These are phyloP conservation scores for Trissolcus japonicus DNA, from an alignment of 2,888 invertebrate genomes.

Conservation along the genomic window DNA sequence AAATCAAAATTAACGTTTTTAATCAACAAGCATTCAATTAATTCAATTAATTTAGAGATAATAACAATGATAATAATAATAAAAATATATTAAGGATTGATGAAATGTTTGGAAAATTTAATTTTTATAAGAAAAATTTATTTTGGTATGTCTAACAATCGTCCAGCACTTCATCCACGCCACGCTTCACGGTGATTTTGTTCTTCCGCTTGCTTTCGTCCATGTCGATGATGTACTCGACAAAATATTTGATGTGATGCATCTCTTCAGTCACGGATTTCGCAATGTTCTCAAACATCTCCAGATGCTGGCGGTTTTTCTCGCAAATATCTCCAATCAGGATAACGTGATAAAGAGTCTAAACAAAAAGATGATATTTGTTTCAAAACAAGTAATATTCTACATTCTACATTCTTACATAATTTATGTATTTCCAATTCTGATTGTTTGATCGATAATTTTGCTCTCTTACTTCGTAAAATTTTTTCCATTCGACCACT, in stretches of 20 bases:
- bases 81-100: too few species aligned
- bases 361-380: slow-evolving; percentile 7
- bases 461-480: slow-evolving; percentile 63
- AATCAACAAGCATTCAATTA: too few species aligned
- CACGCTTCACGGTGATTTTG: slow-evolving; percentile 85
- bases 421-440: not conserved
- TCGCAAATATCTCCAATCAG: slow-evolving; percentile 66
- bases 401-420: not conserved
- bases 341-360: slow-evolving; percentile 67
- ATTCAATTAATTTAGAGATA: not conserved
- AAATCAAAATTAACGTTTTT: not conserved
- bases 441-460: not conserved
- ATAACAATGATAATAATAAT: not conserved
- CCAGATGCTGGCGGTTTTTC: slow-evolving; percentile 45
- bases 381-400: not conserved
- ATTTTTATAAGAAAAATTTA: not conserved
- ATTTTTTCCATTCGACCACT: slow-evolving; percentile 66
- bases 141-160: slow-evolving; percentile 78
- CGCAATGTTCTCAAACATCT: slow-evolving; percentile 69
- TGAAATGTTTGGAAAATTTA: not conserved
- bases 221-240: slow-evolving; percentile 85
- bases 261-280: slow-evolving; percentile 76
- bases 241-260: slow-evolving; percentile 81
- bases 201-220: slow-evolving; percentile 80
- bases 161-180: slow-evolving; percentile 86